These are phyloP conservation scores for Orussus abietinus DNA, from an alignment of 1,140 invertebrate species.

Conservation along the genomic window DNA sequence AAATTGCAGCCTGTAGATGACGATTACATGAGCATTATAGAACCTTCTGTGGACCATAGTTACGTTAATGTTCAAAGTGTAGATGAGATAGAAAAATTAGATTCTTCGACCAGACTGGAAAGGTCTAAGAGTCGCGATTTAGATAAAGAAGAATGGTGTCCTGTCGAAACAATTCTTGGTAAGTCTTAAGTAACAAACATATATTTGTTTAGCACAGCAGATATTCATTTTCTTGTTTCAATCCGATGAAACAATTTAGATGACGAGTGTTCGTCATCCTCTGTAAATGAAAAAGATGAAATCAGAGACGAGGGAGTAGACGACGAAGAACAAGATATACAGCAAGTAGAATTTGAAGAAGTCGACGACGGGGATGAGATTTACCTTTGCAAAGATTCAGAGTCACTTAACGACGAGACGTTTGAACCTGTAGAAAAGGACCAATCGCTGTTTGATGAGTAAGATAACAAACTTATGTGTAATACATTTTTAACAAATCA, in stretches of 20 bases:
- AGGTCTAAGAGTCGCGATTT: slow-evolving; percentile 15
- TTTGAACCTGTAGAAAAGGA: no score
- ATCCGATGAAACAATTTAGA: no score
- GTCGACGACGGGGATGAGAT: slow-evolving; percentile 1
- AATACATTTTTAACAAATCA: no score
- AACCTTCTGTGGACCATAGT: no score
- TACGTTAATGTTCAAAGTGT: slow-evolving; percentile 17
- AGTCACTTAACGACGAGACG: no score
- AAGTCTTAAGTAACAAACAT: slow-evolving; percentile 14
- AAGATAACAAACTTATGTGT: no score
- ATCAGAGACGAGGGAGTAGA: background rate
- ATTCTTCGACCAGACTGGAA: slow-evolving; percentile 9
- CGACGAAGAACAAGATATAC: slow-evolving; percentile 9
- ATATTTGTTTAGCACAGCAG: background rate
- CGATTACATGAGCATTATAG: no score
- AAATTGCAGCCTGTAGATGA: no score
- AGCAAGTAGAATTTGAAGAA: background rate
- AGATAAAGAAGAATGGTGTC: slow-evolving; percentile 22
- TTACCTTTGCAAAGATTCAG: no score
- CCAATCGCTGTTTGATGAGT: no score
- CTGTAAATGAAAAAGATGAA: slow-evolving; percentile 13
- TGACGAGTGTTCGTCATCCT: background rate
- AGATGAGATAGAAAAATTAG: background rate
- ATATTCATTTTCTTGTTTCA: slow-evolving; percentile 8
- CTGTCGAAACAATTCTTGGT: slow-evolving; percentile 33